Base-by-base conservation (phyloP, 1,140 invertebrate genomes). In the Zaprionus nigranus region DNA sequence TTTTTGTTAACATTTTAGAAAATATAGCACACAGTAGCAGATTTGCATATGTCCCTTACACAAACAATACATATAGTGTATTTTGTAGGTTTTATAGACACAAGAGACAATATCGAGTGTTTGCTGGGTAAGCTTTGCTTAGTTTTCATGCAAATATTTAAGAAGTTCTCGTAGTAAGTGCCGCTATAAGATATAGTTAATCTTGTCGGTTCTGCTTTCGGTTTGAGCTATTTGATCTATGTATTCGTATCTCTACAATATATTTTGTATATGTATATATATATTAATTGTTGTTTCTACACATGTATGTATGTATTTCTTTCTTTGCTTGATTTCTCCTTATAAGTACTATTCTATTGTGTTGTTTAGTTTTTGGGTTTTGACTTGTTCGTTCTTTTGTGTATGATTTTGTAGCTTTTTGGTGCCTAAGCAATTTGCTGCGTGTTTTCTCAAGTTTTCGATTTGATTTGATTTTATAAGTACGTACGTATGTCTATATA, bases 361-460 rank as follows among this genome's bases (percentile, higher is more conserved):
- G 60, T 69, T 62, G 63, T 75, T 49, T 43, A 53, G 40, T 75
- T 78, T 46, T 79, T 72, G 68, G 65, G 59, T 59, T 79, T 77
- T 77, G 69, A 77, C 63, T 82, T 68, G 26, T 71, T 76, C 56
- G 70, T 79, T 79, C 69, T 66, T 68, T 66, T 58, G 75, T 74
- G 75, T 80, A 58, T 77, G 64, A 69, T 83, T 85, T 87, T 87
- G 84, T 87, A 87, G 78, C 84, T 84, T 88, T 68, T 78, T 88
- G 84, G 84, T 87, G 84, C 84, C 69, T 84, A 87, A 87, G 84
- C 84, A 87, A 81, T 84, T 87, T 88, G 78, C 84, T 87, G 84
- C 78, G 84, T 82, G 78, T 91, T 70, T 62, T 75, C 53, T 84
- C 66, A 88, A 81, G 73, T 66, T 66, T 65, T 78, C 73, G 64